A percentile compares a stretch with the other conserved stretches of the same genome.
These are phyloP conservation scores for Clunio marinus DNA, from an alignment of 2,888 invertebrate species.

Conservation along the genomic window DNA sequence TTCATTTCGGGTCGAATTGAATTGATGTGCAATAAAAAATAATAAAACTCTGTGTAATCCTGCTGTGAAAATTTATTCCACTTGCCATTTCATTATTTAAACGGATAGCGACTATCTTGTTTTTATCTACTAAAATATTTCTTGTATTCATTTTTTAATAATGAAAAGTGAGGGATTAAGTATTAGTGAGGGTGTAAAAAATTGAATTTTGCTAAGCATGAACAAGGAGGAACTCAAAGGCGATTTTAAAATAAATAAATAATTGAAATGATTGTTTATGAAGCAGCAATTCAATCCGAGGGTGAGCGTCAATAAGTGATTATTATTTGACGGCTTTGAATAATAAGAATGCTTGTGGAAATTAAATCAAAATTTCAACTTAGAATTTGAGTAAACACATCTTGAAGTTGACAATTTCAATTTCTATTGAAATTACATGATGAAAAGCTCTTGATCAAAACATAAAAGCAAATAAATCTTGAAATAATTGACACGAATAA, in stretches of 20 bases:
- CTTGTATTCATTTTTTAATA: constrained; percentile 35
- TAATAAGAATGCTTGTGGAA: neutral
- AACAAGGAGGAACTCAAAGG: too few species aligned
- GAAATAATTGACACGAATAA: too few species aligned
- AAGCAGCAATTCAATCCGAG: neutral
- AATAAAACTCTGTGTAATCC: constrained; percentile 38
- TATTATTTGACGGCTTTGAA: neutral
- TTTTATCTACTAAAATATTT: constrained; percentile 1
- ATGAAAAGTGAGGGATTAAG: constrained; percentile 14
- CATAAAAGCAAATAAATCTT: too few species aligned
- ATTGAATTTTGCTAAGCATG: constrained; percentile 22
- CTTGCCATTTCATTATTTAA: constrained; percentile 26
- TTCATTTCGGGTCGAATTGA: constrained; percentile 26
- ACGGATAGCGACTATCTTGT: neutral
- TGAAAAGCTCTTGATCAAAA: constrained; percentile 26
- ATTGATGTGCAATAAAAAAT: constrained; percentile 19
- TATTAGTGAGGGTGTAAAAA: constrained; percentile 30
- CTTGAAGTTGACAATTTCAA: too few species aligned
- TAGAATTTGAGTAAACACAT: neutral
- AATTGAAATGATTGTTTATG: constrained; percentile 19
- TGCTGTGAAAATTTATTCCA: constrained; percentile 38
- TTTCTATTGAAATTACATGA: neutral
- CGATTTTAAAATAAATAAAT: constrained; percentile 30
- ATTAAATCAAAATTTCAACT: neutral
- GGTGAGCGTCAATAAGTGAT: constrained; percentile 8